These are phyloP conservation scores for Palaemon carinicauda DNA, from an alignment of 1,140 invertebrate genomes.

Conservation along the genomic window DNA sequence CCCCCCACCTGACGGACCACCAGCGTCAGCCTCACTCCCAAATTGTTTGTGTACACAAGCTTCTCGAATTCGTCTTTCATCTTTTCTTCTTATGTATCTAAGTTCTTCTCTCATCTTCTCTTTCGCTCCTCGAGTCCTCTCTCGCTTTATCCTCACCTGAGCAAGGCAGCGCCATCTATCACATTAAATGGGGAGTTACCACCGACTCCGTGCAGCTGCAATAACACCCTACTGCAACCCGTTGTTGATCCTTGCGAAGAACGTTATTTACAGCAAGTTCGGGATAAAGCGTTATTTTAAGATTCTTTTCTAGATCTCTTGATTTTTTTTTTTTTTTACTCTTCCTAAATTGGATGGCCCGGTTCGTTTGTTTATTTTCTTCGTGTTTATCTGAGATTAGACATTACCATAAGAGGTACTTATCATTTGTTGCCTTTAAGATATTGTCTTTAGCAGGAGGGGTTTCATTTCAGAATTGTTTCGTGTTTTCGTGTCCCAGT, in stretches of 20 bases:
- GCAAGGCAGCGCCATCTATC: background rate
- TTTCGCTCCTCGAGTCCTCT: constrained; percentile 4
- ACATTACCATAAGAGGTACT: too few species aligned
- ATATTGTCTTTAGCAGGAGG: too few species aligned
- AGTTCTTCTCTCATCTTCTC: background rate
- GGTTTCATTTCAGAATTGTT: too few species aligned
- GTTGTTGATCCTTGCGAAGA: background rate
- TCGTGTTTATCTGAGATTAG: too few species aligned
- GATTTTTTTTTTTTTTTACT: background rate
- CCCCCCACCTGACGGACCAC: too few species aligned
- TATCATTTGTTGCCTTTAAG: too few species aligned
- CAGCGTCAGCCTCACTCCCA: too few species aligned
- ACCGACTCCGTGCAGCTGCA: background rate
- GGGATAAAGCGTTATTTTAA: background rate
- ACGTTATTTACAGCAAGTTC: background rate
- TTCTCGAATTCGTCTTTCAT: background rate
- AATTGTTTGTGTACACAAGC: too few species aligned
- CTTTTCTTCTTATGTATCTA: background rate
- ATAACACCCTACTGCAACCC: too few species aligned
- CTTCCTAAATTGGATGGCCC: background rate
- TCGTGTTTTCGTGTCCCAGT: too few species aligned
- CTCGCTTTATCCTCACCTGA: background rate
- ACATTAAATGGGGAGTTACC: background rate
- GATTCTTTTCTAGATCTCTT: background rate
- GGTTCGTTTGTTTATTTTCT: background rate